These are phyloP conservation scores for Callinectes sapidus DNA, from an alignment of 2,888 invertebrate genomes.

Conservation along the genomic window DNA sequence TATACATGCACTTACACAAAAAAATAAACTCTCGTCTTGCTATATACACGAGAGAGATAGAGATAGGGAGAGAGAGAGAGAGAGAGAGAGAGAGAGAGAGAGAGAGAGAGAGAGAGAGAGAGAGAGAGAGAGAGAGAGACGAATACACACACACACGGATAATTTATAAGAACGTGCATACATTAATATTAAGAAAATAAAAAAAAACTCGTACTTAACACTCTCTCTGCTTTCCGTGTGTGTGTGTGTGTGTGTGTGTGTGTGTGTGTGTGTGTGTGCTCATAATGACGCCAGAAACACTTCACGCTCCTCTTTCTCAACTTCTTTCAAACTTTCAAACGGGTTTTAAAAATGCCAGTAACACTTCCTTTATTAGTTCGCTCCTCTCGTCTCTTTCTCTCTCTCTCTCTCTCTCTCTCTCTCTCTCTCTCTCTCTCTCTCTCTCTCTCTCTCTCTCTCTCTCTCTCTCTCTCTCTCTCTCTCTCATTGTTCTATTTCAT, in stretches of 20 bases:
- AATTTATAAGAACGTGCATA: too few relatives aligned
- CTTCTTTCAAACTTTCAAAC: background rate
- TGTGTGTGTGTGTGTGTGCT: background rate
- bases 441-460: slow-evolving; percentile 46
- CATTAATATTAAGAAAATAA: too few relatives aligned
- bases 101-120: too few relatives aligned
- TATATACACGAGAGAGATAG: too few relatives aligned
- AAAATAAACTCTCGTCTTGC: too few relatives aligned
- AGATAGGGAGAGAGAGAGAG: too few relatives aligned
- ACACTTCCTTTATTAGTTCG: background rate
- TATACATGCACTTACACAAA: too few relatives aligned
- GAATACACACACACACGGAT: background rate
- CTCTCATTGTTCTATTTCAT: background rate
- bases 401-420: background rate
- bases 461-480: slow-evolving; percentile 60
- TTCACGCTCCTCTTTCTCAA: background rate
- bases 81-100: too few relatives aligned
- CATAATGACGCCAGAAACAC: background rate
- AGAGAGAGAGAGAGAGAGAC: too few relatives aligned
- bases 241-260: background rate
- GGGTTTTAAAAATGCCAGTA: background rate
- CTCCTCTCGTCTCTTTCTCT: background rate
- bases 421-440: background rate
- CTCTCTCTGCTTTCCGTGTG: background rate
- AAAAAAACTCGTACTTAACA: too few relatives aligned